phyloP scores from a whole-genome alignment of 2,888 invertebrate species.

The Tillus elongatus region DNA sequence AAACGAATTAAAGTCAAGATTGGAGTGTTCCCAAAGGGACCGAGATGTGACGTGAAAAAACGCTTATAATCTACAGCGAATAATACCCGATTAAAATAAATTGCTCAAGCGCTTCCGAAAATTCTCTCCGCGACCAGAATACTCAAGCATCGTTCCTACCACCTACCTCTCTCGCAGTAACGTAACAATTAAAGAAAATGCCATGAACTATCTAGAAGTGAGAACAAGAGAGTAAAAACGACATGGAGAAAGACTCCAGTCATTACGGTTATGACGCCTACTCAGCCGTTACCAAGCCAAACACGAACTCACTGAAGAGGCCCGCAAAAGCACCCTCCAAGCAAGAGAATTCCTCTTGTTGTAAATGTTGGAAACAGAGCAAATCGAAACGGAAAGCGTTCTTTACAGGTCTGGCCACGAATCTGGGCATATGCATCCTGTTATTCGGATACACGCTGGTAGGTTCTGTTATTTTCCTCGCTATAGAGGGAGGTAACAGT shows the following conservation, averaged over 20 bases:
- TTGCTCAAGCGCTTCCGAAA: too few species aligned
- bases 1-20: too few species aligned
- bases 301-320: conserved; percentile 34
- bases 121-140: too few species aligned
- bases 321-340: conserved; percentile 42
- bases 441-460: conserved; percentile 71
- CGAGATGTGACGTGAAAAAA: too few species aligned
- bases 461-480: conserved; percentile 71
- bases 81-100: too few species aligned
- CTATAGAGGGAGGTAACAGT: conserved; percentile 66
- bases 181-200: too few species aligned
- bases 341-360: conserved; percentile 29
- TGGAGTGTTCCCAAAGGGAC: too few species aligned
- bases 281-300: conserved; percentile 34
- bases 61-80: too few species aligned
- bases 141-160: too few species aligned
- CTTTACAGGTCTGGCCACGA: conserved; percentile 66
- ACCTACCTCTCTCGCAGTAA: too few species aligned
- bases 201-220: too few species aligned
- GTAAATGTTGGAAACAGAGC: conserved; percentile 36
- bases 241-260: conserved; percentile 39
- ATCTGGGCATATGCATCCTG: conserved; percentile 70
- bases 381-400: conserved; percentile 44
- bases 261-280: conserved; percentile 43
- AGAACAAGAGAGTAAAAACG: conserved; percentile 27